Evolutionary conservation across 2,888 invertebrate genomes (phyloP).

Genomic region (Ariolimax columbianus): DNA sequence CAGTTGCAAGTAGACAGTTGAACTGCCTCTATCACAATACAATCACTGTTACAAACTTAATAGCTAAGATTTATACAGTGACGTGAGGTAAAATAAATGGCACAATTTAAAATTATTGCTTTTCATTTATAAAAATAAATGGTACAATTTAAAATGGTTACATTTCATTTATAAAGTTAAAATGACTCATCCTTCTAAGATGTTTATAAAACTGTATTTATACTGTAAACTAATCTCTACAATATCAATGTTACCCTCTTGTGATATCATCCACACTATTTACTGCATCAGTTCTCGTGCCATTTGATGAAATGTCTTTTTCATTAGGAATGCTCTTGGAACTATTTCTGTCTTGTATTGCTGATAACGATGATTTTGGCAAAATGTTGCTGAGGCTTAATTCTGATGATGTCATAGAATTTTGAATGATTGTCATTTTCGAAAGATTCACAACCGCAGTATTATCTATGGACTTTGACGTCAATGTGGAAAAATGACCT

Average conservation of each 20-base stretch:
- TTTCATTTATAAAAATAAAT: too few species aligned
- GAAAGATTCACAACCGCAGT: neutral
- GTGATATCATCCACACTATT: neutral
- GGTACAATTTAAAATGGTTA: too few species aligned
- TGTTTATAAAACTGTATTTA: too few species aligned
- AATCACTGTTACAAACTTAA: too few species aligned
- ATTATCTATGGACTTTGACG: neutral
- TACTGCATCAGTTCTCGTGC: neutral
- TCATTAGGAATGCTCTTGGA: neutral
- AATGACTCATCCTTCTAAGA: too few species aligned
- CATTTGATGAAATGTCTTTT: neutral
- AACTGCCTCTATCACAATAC: too few species aligned
- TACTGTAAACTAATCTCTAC: neutral
- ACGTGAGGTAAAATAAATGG: too few species aligned
- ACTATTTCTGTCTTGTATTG: neutral
- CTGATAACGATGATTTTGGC: neutral
- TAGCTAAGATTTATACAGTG: too few species aligned
- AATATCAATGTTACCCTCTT: slow-evolving; percentile 2
- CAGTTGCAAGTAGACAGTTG: too few species aligned
- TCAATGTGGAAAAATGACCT: neutral
- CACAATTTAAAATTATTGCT: too few species aligned
- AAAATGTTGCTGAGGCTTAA: neutral
- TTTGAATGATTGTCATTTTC: neutral
- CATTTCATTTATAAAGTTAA: too few species aligned
- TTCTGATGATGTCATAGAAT: neutral